Evolutionary conservation across 2,113 vertebrate genomes (phyloP), one percentile per base, ranked within the genome.

Genomic region (Myiopsitta monachus): DNA sequence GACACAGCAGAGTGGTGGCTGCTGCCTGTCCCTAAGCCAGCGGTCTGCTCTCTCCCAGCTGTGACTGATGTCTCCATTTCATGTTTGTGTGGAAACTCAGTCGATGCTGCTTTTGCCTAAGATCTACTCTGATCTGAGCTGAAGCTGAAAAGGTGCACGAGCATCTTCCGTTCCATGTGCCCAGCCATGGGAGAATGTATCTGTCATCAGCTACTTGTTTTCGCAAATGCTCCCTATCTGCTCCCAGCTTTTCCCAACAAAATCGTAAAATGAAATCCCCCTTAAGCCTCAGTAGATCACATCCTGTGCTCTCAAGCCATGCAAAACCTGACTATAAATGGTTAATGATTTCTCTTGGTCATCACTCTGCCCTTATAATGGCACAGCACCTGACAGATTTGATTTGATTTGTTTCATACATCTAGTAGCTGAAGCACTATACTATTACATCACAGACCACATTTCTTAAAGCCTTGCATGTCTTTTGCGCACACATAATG

Each of bases 31-130:
- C 33, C 72, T 3, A 0, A 23, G 28, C 73, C 1, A 1, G 18
- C 2, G 6, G 8, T 30, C 77, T 39, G 52, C 46, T 39, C 1
- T 17, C 8, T 1, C 54, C 38, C 3, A 0, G 26, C 24, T 41
- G 30, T 3, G 41, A 66, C 76, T 1, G 0, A 43, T 0, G 0
- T 9, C 67, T 70, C 78, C 1, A 13, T 12, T 22, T 7, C 46
- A 66, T 8, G 18, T 38, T 63, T 10, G 26, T 22, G 9, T 23
- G 57, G 13, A 68, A 79, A 59, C 4, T 23, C 62, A 21, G 1
- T 39, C 54, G 19, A 31, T 59, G 55, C 3, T 14, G 4, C 18
- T 68, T 38, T 38, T 83, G 64, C 3, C 31, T 9, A 46, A 61
- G 36, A 57, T 7, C 18, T 14, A 2, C 49, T 36, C 85, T 4